Base-by-base conservation (phyloP, 1,140 invertebrate species). In the Nasonia giraulti region DNA sequence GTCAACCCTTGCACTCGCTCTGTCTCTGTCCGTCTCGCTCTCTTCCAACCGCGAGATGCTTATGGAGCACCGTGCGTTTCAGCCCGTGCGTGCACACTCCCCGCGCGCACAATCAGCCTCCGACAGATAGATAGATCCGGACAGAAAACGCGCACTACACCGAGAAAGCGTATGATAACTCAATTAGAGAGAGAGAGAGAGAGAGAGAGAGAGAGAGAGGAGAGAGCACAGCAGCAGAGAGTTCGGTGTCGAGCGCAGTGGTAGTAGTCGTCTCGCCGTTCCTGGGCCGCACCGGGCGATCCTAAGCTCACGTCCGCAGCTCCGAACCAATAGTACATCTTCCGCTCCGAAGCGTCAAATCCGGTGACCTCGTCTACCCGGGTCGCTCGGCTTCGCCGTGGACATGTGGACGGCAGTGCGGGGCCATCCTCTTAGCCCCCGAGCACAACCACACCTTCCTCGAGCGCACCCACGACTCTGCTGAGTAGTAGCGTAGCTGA, bases 371-470 rank as follows among this genome's bases (percentile, higher is more conserved):
- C 33, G 33, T 47, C 37, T 71, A 79, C 6, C 78, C 83, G 5
- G 83, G 77, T 44, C 77, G 75, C 31, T 66, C 77, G 33, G 31
- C 69, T 44, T 74, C 77, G 47, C 74, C 73, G 12, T 40, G 55
- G 71, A 78, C 83, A 85, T 85, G 76, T 85, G 83, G 83, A 84
- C 31, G 62, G 44, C 69, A 50, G 50, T 62, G 10, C 31, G 83
- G 66, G 14, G 50, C 78, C 83, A 80, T 85, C 74, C 69, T 79
- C 66, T 17, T 31, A 12, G 2, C 27, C 11, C 1, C 20, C 14
- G 40, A 44, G 33, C n/a, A 8, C 77, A 33, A 27, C 82, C 75
- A 20, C 27, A 73, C 27, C 44, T 76, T 50, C 62, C 10, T 2
- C 37, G 40, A 12, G 4, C 5, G 40, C 11, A 10, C 20, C 55